These are phyloP conservation scores for Calliphora vicina DNA, from an alignment of 1,140 invertebrate genomes.

Conservation along the genomic window DNA sequence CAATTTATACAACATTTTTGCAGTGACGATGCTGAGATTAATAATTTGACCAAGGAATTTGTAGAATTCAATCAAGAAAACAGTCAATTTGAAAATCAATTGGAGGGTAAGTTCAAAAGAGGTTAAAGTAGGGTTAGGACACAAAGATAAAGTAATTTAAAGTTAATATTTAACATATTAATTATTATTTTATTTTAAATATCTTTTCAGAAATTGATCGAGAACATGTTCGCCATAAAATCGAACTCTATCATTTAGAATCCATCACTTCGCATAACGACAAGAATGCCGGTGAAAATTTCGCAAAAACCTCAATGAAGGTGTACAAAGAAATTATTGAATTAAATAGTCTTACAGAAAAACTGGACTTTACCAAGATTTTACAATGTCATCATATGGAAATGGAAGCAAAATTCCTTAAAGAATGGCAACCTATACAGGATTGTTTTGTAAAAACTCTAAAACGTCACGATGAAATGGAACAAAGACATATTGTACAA, in stretches of 20 bases:
- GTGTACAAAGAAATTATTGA: background rate
- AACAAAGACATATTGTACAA: background rate
- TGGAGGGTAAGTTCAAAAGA: background rate
- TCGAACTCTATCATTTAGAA: background rate
- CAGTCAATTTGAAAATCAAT: background rate
- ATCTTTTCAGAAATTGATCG: background rate
- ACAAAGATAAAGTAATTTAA: too few species aligned
- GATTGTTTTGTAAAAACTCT: background rate
- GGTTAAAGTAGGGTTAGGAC: too few species aligned
- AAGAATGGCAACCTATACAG: background rate
- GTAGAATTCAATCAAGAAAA: background rate
- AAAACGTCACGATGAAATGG: background rate
- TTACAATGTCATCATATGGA: constrained; percentile 23
- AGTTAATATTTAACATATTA: background rate
- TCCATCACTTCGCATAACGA: background rate
- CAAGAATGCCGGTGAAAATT: background rate
- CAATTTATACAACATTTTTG: background rate
- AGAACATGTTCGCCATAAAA: background rate
- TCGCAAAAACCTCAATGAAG: background rate
- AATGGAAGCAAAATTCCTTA: constrained; percentile 2
- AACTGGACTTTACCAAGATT: constrained; percentile 8
- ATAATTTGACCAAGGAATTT: background rate
- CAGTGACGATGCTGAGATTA: background rate
- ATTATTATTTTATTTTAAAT: background rate
- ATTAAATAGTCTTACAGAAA: too few species aligned